phyloP scores from a whole-genome alignment of 2,888 invertebrate species.

The Synanthedon myopaeformis region DNA sequence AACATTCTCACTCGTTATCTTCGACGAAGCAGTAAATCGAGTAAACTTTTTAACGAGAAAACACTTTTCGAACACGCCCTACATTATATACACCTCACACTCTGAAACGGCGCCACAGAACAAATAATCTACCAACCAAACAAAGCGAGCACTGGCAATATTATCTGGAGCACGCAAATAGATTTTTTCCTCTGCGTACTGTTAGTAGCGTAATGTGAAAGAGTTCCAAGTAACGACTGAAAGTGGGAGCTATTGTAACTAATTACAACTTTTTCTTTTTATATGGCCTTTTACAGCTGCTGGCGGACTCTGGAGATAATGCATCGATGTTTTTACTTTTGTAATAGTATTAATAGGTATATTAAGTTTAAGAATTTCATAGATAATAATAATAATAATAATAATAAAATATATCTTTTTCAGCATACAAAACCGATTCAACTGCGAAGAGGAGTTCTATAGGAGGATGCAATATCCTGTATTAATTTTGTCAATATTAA shows the following conservation, averaged over 20 bases:
- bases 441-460: too few species aligned
- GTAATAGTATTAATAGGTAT: not conserved
- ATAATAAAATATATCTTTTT: too few species aligned
- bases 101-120: not conserved
- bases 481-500: too few species aligned
- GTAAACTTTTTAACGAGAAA: slow-evolving; percentile 1
- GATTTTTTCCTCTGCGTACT: not conserved
- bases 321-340: slow-evolving; percentile 20
- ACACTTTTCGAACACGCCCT: not conserved
- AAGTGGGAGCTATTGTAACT: slow-evolving; percentile 23
- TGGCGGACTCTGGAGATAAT: slow-evolving; percentile 20
- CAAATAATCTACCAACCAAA: not conserved
- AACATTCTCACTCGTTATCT: slow-evolving; percentile 1
- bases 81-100: not conserved
- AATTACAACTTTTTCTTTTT: slow-evolving; percentile 35
- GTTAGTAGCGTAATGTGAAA: slow-evolving; percentile 6
- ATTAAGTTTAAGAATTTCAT: not conserved
- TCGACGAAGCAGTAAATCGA: slow-evolving; percentile 1
- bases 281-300: slow-evolving; percentile 22
- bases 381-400: too few species aligned
- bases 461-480: too few species aligned
- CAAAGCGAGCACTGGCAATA: not conserved
- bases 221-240: slow-evolving; percentile 7
- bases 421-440: too few species aligned
- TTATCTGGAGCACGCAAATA: not conserved